Conservation (phyloP, 2,797 vertebrate species). For the Hypotaenidia okinawae region DNA sequence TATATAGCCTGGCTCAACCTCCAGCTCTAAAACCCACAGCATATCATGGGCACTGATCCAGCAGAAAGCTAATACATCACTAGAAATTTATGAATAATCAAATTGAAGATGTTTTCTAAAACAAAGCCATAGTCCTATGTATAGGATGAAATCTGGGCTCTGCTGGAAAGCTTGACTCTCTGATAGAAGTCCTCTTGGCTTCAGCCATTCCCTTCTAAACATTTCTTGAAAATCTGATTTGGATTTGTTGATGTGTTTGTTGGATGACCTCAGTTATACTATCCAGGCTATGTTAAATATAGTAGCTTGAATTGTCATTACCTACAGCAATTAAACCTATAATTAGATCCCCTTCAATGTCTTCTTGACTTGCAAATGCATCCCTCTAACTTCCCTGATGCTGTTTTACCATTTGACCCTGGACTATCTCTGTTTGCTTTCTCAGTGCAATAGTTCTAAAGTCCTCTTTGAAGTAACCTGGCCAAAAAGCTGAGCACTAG, state of each 20-base stretch:
- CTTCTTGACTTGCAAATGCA: conserved; percentile 59
- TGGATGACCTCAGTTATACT: conserved; percentile 26
- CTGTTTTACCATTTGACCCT: conserved; percentile 47
- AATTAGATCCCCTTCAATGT: conserved; percentile 58
- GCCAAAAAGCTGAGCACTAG: background rate
- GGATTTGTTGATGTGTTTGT: conserved; percentile 9
- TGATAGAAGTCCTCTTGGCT: background rate
- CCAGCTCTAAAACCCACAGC: background rate
- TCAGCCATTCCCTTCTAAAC: background rate
- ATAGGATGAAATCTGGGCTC: background rate
- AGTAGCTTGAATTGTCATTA: conserved; percentile 57
- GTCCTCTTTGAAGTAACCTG: background rate
- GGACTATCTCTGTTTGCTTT: background rate
- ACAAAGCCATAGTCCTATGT: background rate
- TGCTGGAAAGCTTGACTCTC: background rate
- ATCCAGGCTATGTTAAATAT: conserved; percentile 53
- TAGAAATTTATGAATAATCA: background rate
- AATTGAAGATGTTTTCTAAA: background rate
- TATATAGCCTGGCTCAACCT: background rate
- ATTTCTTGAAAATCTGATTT: conserved; percentile 16
- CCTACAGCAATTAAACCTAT: conserved; percentile 51
- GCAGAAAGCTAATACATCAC: background rate
- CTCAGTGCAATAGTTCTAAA: background rate
- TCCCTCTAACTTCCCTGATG: conserved; percentile 43
- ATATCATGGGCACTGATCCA: background rate